phyloP scores from a whole-genome alignment of 30 jellyfish, hydroid and myxozoan genomes.

The Nemopilema nomurai region DNA sequence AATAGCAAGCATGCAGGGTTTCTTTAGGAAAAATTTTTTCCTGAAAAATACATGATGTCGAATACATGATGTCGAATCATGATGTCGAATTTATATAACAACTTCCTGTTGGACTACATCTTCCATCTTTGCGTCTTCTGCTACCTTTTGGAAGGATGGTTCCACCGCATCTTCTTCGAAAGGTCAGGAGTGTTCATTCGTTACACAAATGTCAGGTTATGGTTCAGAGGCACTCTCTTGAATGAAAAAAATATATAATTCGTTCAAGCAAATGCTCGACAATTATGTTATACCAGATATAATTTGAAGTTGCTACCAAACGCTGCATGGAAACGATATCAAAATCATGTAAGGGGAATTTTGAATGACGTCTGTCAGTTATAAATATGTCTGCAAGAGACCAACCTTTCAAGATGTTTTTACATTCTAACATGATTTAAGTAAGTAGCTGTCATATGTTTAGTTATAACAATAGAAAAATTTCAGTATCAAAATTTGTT shows the following conservation, averaged over 20 bases:
- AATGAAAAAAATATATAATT: conserved; percentile 4
- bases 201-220: not conserved
- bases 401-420: conserved; percentile 9
- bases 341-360: conserved; percentile 1
- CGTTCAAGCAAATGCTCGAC: not conserved
- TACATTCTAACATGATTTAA: not conserved
- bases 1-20: not conserved
- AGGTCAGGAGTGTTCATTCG: not conserved
- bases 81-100: too few species aligned
- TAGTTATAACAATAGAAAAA: conserved; percentile 2
- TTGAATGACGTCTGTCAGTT: not conserved
- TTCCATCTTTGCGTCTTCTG: not conserved
- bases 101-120: conserved; percentile 2
- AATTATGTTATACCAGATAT: conserved; percentile 5
- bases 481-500: conserved; percentile 8
- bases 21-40: not conserved
- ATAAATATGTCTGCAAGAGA: not conserved
- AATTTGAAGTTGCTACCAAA: not conserved
- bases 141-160: conserved; percentile 9
- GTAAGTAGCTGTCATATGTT: not conserved
- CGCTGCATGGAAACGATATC: conserved; percentile 7
- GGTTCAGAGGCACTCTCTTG: conserved; percentile 17
- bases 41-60: too few species aligned
- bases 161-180: conserved; percentile 4
- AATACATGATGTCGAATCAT: too few species aligned